Evolutionary conservation across 2,888 invertebrate genomes (phyloP).

Genomic region (Meliscaeva auricollis): DNA sequence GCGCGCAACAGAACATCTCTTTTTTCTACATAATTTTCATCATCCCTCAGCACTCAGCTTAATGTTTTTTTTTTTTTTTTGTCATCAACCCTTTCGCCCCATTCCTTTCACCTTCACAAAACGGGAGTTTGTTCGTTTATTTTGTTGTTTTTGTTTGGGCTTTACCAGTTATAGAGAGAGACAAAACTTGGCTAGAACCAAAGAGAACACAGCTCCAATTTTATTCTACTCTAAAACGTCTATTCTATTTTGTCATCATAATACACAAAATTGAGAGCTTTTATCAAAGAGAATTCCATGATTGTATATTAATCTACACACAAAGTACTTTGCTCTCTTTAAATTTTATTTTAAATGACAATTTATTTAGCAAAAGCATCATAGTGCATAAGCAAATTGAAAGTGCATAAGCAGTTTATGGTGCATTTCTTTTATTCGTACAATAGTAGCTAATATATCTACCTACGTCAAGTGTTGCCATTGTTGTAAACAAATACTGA

Average conservation of each 20-base stretch:
- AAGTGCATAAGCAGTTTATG: too few relatives aligned
- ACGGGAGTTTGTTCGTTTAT: background rate
- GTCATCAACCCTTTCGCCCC: background rate
- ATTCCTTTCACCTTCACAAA: background rate
- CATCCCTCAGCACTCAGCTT: background rate
- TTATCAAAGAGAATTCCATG: background rate
- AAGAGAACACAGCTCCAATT: conserved; percentile 7
- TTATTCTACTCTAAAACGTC: background rate
- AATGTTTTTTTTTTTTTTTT: too few relatives aligned
- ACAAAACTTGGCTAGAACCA: background rate
- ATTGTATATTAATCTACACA: too few relatives aligned
- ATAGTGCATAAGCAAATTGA: too few relatives aligned
- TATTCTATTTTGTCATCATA: background rate
- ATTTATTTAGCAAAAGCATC: too few relatives aligned
- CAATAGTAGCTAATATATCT: too few relatives aligned
- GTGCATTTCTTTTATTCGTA: too few relatives aligned
- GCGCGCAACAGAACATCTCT: conserved; percentile 70
- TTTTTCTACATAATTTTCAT: conserved; percentile 27
- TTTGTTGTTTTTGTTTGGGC: background rate
- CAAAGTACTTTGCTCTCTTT: too few relatives aligned
- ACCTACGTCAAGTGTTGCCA: too few relatives aligned
- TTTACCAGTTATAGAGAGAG: conserved; percentile 4
- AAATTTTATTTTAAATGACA: too few relatives aligned
- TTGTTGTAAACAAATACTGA: too few relatives aligned
- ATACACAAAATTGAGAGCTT: background rate